Evolutionary conservation across 1,140 invertebrate genomes (phyloP), one percentile per base, ranked within the genome.

Genomic region (Pseudomyrmex pallidus): DNA sequence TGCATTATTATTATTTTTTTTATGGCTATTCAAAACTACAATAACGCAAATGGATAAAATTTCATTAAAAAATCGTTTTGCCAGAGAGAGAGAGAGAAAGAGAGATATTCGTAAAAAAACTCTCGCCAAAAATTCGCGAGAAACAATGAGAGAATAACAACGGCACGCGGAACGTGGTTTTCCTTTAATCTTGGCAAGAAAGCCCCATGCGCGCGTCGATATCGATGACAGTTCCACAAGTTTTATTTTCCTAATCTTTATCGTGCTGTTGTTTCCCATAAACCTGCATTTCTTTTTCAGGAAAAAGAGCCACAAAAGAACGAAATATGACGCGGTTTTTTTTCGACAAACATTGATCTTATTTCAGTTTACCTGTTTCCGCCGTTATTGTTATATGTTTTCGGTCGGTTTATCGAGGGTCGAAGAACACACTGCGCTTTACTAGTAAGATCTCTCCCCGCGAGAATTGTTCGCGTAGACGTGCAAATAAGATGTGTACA

Each of bases 281-380:
- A 35, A 7, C 44, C 44, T 46, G 10, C 46, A 15, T 44, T 13
- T 80, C 59, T 80, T 72, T 70, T 80, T 72, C 54, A n/a, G 9
- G 1, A 20, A n/a, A 72, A 59, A 72, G 22, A 8, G 7, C 15
- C 22, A 10, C 25, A 35, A 74, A 68, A n/a, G 17, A 83, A 63
- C n/a, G 5, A 20, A 48, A 78, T 44, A 35, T 44, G 56, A 35
- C 4, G 4, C 35, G 35, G 5, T 57, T 78, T 87, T 72, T 85
- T 88, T 85, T 88, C 84, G 61, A 25, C 52, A 88, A 88, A 87
- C 46, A 80, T 88, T 87, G 59, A 46, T 20, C 68, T 2, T 74
- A 46, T 35, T 35, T 35, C 35, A 20, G 54, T 72, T 86, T 73
- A 78, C 22, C 48, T 64, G 67, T 25, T 25, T 9, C 56, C 57